A percentile compares a stretch with the other conserved stretches of the same genome.
phyloP scores from a whole-genome alignment of 2,888 invertebrate genomes.

The Thalpophila matura region DNA sequence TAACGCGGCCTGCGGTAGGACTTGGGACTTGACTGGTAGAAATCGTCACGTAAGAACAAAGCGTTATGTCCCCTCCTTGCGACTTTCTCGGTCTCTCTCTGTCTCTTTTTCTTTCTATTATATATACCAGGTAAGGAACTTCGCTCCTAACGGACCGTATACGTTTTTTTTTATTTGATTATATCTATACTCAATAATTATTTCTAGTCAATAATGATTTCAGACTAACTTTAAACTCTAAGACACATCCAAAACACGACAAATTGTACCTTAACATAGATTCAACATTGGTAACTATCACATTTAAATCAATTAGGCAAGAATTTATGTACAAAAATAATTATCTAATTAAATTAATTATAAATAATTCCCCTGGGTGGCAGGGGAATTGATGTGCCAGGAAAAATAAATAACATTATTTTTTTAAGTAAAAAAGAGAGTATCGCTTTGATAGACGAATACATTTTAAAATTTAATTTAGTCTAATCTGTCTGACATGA shows the following conservation, averaged over 20 bases:
- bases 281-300: conserved; percentile 50
- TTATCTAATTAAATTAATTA: conserved; percentile 22
- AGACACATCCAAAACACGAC: conserved; percentile 46
- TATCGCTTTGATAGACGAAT: background rate
- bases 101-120: too few species aligned
- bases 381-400: background rate
- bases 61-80: too few species aligned
- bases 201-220: conserved; percentile 5
- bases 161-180: background rate
- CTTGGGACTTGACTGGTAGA: too few species aligned
- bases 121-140: too few species aligned
- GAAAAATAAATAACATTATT: conserved; percentile 27
- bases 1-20: too few species aligned
- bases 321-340: conserved; percentile 48
- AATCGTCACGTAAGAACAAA: too few species aligned
- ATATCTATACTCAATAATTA: conserved; percentile 9
- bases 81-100: too few species aligned
- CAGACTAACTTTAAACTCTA: conserved; percentile 53
- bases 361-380: background rate
- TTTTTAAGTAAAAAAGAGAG: conserved; percentile 22
- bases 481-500: conserved; percentile 40
- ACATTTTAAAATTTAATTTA: conserved; percentile 1
- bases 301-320: conserved; percentile 50
- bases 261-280: conserved; percentile 23
- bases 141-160: too few species aligned